Percentiles rank a stretch among this genome's conserved stretches.
phyloP scores from a whole-genome alignment of 2,797 vertebrate species.

The Silurus lanzhouensis region DNA sequence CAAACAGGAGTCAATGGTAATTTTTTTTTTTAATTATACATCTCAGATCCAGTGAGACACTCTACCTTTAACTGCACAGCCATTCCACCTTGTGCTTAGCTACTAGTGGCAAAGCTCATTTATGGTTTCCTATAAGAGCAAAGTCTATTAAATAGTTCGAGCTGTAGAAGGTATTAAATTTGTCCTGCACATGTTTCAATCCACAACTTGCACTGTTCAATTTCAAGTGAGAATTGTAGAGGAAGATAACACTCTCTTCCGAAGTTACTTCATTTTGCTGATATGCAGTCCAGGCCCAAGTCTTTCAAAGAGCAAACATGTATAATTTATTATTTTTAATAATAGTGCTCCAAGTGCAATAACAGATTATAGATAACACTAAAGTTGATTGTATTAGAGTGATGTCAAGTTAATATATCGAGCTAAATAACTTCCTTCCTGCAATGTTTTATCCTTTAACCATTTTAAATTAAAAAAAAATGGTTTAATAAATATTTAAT shows the following conservation, averaged over 20 bases:
- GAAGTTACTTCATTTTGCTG: slow-evolving; percentile 8
- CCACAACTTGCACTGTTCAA: slow-evolving; percentile 22
- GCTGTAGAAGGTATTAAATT: slow-evolving; percentile 1
- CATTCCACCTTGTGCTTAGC: neutral
- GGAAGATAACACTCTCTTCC: neutral
- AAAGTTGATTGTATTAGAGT: neutral
- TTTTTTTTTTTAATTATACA: slow-evolving; percentile 12
- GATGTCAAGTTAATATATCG: neutral
- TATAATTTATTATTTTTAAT: neutral
- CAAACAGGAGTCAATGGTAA: neutral
- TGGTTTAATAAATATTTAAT: too few species aligned
- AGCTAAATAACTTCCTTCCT: neutral
- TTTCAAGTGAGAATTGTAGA: slow-evolving; percentile 2
- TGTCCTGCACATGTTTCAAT: slow-evolving; percentile 20
- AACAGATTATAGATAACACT: neutral
- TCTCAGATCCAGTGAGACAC: slow-evolving; percentile 4
- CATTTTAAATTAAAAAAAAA: neutral
- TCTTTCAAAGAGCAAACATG: neutral
- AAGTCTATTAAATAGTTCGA: slow-evolving; percentile 9
- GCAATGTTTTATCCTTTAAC: neutral
- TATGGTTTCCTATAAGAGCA: neutral
- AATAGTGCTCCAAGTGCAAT: slow-evolving; percentile 20
- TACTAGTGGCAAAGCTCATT: neutral
- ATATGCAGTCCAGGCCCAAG: neutral
- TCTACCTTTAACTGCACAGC: neutral